Conservation (phyloP, 2,113 vertebrate species). For the Corapipo altera region DNA sequence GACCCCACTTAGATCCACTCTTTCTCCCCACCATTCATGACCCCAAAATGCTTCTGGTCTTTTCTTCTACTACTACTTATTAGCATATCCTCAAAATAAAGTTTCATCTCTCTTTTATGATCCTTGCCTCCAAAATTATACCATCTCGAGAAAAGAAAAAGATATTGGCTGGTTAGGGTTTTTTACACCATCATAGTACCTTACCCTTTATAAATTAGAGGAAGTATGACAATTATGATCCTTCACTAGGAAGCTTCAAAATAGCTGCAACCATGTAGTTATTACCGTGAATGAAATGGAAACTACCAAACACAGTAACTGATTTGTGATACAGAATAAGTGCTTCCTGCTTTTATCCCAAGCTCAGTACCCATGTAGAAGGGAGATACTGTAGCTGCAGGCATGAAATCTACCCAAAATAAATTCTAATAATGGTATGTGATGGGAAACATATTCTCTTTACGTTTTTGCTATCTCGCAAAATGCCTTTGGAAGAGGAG, state of each 20-base stretch:
- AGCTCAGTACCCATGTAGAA: neutral
- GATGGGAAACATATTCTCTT: neutral
- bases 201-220: neutral
- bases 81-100: neutral
- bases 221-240: neutral
- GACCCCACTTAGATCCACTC: neutral
- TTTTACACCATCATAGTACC: neutral
- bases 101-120: neutral
- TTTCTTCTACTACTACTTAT: neutral
- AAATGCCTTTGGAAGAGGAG: neutral
- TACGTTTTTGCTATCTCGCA: neutral
- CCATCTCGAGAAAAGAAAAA: neutral
- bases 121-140: neutral
- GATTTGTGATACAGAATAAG: neutral
- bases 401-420: neutral
- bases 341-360: neutral
- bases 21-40: neutral
- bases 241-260: neutral
- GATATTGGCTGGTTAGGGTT: accelerated
- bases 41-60: neutral
- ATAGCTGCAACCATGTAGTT: neutral
- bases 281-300: neutral
- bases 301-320: neutral
- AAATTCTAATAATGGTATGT: neutral
- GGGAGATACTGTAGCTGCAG: neutral